Conservation (phyloP, 2,888 invertebrate genomes). For the Ophioninae sp. region DNA sequence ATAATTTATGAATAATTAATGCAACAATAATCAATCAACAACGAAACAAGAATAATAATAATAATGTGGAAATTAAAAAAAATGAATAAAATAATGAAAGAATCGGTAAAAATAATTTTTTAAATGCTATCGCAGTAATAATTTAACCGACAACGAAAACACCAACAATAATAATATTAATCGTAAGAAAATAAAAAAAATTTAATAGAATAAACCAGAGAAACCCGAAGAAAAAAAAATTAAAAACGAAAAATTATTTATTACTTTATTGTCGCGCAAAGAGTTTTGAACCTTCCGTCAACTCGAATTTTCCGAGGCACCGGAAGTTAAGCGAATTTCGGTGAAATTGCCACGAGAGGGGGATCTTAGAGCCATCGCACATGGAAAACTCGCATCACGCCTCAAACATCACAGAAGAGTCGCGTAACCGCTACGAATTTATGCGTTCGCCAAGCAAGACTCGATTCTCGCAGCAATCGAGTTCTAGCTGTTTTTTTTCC, state of each 20-base stretch:
- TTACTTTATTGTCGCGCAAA: neutral
- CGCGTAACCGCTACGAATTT: conserved; percentile 3
- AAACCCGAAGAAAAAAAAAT: neutral
- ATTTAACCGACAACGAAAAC: too few relatives aligned
- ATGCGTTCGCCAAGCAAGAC: conserved; percentile 27
- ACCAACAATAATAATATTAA: neutral
- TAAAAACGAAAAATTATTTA: neutral
- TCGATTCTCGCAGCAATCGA: conserved; percentile 32
- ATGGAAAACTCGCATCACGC: neutral
- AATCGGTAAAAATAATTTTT: too few relatives aligned
- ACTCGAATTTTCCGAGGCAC: neutral
- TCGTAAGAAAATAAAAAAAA: neutral
- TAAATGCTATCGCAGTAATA: too few relatives aligned
- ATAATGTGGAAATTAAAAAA: too few relatives aligned
- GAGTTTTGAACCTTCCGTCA: neutral
- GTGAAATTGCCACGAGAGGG: neutral
- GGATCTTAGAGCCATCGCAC: neutral
- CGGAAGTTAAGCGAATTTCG: neutral
- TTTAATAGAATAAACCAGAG: neutral
- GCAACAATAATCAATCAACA: too few relatives aligned
- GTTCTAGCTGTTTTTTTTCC: neutral
- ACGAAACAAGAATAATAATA: too few relatives aligned
- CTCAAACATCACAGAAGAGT: neutral
- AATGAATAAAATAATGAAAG: too few relatives aligned
- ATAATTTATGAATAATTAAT: too few relatives aligned